Evolutionary conservation across 2,113 vertebrate species (phyloP), one percentile per base, ranked within the genome.

Genomic region (Plecturocebus donacophilus): DNA sequence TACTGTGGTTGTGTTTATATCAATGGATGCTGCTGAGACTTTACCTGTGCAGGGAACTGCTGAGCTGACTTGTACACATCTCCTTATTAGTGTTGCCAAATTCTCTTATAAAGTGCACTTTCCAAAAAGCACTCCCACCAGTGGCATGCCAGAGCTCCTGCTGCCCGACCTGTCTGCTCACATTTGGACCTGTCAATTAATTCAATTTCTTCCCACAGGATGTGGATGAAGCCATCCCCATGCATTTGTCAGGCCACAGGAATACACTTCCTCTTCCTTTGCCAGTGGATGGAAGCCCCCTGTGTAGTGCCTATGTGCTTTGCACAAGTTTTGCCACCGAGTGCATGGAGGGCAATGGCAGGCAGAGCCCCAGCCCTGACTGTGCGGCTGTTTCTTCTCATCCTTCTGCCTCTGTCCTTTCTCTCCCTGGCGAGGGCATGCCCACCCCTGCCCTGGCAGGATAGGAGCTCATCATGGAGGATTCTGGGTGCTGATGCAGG

Each of bases 331-430:
- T 61, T 80, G 40, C 68, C 38, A 40, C 2, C 30, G 61, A 56
- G 79, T 8, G 9, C 6, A 54, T 2, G 2, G 45, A 47, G 27
- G 30, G 23, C 54, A 19, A 38, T n/a, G 21, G 38, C 1, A 70
- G 54, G 94, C 76, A 56, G n/a, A 54, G 75, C 30, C 38, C 90
- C 32, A 82, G 54, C 25, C 32, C 80, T 23, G 35, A 17, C 38
- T 35, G 3, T 16, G 1, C 0, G 16, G 38, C 61, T 13, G 2
- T 35, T 58, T 20, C 42, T 38, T 27, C 5, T n/a, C 45, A 35
- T 30, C 12, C 19, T 32, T 38, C 21, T n/a, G 3, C 47, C 32
- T 77, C 32, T 77, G 40, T 25, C 61, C 20, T 61, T 20, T 52
- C 8, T 45, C 25, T 54, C 38, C 45, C 2, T 7, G 4, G 20